phyloP scores from a whole-genome alignment of 2,113 vertebrate genomes.

The Melanerpes aurifrons region DNA sequence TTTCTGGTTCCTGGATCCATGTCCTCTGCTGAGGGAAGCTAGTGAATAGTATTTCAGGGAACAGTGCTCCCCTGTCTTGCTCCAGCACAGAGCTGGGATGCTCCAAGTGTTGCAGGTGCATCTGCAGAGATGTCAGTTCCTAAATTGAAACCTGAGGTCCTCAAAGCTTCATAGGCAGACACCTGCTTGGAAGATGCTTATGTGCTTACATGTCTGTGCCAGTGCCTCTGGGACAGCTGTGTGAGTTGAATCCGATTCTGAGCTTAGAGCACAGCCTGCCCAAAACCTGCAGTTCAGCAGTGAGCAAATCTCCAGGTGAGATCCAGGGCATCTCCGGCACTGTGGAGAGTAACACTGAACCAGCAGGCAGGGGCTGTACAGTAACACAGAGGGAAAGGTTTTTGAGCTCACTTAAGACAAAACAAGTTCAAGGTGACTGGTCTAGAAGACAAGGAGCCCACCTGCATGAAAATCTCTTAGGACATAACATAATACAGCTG shows the following conservation, averaged over 20 bases:
- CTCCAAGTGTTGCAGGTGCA: not conserved
- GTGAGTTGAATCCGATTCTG: not conserved
- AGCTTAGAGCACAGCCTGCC: not conserved
- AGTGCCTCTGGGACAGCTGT: not conserved
- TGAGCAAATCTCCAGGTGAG: not conserved
- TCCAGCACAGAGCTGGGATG: not conserved
- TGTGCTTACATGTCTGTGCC: not conserved
- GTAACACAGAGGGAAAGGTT: not conserved
- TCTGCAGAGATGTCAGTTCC: not conserved
- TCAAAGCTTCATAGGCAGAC: not conserved
- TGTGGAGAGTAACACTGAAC: not conserved
- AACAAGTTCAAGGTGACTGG: not conserved
- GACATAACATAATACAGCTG: not conserved
- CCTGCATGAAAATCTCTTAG: not conserved
- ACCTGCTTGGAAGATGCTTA: not conserved
- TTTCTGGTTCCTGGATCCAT: not conserved
- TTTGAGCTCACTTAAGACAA: not conserved
- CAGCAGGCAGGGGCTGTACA: not conserved
- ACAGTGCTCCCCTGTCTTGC: not conserved
- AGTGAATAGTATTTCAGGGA: not conserved
- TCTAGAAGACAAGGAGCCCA: not conserved
- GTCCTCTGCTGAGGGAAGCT: not conserved
- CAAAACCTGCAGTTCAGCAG: not conserved
- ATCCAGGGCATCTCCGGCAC: not conserved
- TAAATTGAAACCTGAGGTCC: not conserved